A percentile compares a stretch with the other conserved stretches of the same genome.
Evolutionary conservation across 2,888 invertebrate species (phyloP).

Genomic region (Cremastobaeus sp.): DNA sequence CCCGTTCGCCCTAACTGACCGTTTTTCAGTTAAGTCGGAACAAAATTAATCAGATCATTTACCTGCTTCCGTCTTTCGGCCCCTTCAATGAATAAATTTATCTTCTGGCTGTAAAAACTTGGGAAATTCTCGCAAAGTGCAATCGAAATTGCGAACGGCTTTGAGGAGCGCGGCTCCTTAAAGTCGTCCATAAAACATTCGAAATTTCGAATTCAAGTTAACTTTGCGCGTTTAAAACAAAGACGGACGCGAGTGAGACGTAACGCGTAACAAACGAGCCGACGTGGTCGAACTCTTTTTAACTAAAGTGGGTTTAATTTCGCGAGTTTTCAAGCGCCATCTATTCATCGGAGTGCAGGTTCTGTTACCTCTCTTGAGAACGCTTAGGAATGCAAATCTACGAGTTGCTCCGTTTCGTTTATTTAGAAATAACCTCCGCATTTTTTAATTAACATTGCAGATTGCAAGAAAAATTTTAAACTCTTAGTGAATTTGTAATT

Average conservation of each 20-base stretch:
- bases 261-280: constrained; percentile 47
- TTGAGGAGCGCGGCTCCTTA: constrained; percentile 31
- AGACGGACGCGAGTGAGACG: constrained; percentile 27
- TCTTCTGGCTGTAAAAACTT: constrained; percentile 28
- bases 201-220: constrained; percentile 49
- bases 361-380: constrained; percentile 13
- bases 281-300: constrained; percentile 19
- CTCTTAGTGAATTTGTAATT: no score
- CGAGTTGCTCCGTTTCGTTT: constrained; percentile 29
- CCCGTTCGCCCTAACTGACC: no score
- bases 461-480: no score
- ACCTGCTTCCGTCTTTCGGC: not conserved
- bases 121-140: constrained; percentile 34
- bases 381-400: constrained; percentile 38
- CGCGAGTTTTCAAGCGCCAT: constrained; percentile 31
- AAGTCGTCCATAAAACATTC: constrained; percentile 51
- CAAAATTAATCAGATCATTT: not conserved
- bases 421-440: constrained; percentile 22
- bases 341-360: constrained; percentile 32
- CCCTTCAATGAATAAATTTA: constrained; percentile 27
- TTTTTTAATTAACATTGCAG: no score
- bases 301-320: constrained; percentile 43
- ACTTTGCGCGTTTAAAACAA: constrained; percentile 43
- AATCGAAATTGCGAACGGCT: constrained; percentile 38
- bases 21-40: no score